Conservation (phyloP, 2,113 vertebrate genomes). For the Apodemus speciosus region DNA sequence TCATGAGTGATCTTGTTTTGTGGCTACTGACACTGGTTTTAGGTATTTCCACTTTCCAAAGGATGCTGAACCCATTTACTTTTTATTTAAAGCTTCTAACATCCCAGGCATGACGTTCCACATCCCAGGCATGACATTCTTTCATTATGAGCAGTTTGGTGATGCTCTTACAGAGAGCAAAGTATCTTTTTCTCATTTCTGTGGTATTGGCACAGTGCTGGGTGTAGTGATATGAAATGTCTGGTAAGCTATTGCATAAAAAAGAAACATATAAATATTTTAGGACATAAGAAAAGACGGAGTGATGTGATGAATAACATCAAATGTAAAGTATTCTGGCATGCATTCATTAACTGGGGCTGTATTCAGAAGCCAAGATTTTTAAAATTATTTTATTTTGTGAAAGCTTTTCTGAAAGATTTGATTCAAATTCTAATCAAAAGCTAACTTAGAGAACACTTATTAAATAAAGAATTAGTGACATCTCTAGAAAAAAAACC, state of each 20-base stretch:
- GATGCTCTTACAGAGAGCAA: not conserved
- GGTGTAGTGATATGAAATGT: not conserved
- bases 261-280: not conserved
- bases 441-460: not conserved
- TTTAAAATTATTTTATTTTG: not conserved
- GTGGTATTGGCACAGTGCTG: not conserved
- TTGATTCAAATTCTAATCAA: not conserved
- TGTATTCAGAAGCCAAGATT: not conserved
- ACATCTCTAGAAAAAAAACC: not conserved
- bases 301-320: not conserved
- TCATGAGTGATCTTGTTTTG: not conserved
- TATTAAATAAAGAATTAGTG: not conserved
- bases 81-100: not conserved
- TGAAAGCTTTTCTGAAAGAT: not conserved
- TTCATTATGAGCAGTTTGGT: not conserved
- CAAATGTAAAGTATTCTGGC: not conserved
- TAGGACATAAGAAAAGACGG: not conserved
- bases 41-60: not conserved
- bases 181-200: not conserved
- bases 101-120: no score
- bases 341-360: not conserved
- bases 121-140: not conserved
- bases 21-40: not conserved
- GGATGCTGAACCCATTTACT: not conserved
- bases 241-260: not conserved